A percentile compares a stretch with the other conserved stretches of the same genome.
Conservation (phyloP, 2,797 vertebrate genomes). For the Poeciliopsis presidionis region DNA sequence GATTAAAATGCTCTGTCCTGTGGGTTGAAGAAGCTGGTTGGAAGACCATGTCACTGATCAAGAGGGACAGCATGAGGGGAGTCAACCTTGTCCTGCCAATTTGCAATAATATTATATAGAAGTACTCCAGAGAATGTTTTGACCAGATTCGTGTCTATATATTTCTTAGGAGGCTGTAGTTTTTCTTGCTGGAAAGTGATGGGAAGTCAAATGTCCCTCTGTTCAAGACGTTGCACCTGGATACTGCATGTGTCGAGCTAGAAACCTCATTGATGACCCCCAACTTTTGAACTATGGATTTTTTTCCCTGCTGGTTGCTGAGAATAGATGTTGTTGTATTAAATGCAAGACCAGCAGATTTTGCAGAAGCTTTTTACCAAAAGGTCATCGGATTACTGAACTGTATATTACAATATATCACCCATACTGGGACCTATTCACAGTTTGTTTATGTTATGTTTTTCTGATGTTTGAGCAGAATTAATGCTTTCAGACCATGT, state of each 20-base stretch:
- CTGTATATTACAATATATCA: not conserved
- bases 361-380: not conserved
- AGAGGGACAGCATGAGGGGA: not conserved
- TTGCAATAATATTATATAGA: not conserved
- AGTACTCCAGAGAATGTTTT: not conserved
- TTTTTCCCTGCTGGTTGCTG: not conserved
- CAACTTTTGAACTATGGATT: not conserved
- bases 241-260: not conserved
- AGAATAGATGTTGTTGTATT: too few species aligned
- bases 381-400: not conserved
- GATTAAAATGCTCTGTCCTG: not conserved
- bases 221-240: not conserved
- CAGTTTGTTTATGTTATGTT: not conserved
- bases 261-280: not conserved
- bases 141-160: not conserved
- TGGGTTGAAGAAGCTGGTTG: not conserved
- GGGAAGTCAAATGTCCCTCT: not conserved
- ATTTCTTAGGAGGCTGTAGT: not conserved
- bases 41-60: not conserved
- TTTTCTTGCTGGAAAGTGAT: not conserved
- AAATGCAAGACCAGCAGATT: not conserved
- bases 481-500: not conserved
- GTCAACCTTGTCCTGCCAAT: not conserved
- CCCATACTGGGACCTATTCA: not conserved
- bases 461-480: not conserved